phyloP scores from a whole-genome alignment of 37 sponge, comb jelly and placozoan species.

The Cliona cf. orientalis region DNA sequence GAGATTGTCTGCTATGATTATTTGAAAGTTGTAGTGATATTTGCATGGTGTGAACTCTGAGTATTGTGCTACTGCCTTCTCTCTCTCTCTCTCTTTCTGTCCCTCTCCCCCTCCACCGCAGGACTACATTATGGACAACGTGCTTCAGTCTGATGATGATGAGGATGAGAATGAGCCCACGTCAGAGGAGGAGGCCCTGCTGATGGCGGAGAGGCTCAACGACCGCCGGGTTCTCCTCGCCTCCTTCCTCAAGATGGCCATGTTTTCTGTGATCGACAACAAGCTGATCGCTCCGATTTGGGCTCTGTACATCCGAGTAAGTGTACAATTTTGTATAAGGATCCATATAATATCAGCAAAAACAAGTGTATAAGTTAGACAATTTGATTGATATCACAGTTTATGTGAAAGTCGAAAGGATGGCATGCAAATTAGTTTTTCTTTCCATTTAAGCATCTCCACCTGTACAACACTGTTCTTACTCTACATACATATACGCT shows the following conservation, averaged over 20 bases:
- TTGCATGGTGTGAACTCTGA: background rate
- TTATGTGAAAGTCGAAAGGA: too few relatives aligned
- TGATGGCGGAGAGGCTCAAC: constrained; percentile 75
- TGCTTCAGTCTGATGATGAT: constrained; percentile 48
- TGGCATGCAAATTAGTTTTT: too few relatives aligned
- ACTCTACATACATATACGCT: too few relatives aligned
- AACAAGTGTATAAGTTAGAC: too few relatives aligned
- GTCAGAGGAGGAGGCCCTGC: constrained; percentile 66
- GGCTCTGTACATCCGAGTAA: constrained; percentile 84
- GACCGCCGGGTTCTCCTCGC: constrained; percentile 80
- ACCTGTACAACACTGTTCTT: too few relatives aligned
- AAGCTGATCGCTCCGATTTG: constrained; percentile 80
- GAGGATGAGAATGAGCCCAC: constrained; percentile 59
- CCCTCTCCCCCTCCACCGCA: constrained; percentile 2
- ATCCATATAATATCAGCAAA: too few relatives aligned
- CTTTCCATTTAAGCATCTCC: too few relatives aligned
- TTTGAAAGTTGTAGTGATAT: background rate
- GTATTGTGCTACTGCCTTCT: background rate
- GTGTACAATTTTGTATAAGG: too few relatives aligned
- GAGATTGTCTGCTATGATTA: background rate
- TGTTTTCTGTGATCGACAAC: constrained; percentile 75
- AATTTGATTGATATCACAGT: too few relatives aligned
- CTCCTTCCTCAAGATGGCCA: constrained; percentile 82
- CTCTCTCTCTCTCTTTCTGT: background rate
- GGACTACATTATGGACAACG: constrained; percentile 72